A percentile compares a stretch with the other conserved stretches of the same genome.
Evolutionary conservation across 2,888 invertebrate genomes (phyloP).

Genomic region (Drosophila demipolita): DNA sequence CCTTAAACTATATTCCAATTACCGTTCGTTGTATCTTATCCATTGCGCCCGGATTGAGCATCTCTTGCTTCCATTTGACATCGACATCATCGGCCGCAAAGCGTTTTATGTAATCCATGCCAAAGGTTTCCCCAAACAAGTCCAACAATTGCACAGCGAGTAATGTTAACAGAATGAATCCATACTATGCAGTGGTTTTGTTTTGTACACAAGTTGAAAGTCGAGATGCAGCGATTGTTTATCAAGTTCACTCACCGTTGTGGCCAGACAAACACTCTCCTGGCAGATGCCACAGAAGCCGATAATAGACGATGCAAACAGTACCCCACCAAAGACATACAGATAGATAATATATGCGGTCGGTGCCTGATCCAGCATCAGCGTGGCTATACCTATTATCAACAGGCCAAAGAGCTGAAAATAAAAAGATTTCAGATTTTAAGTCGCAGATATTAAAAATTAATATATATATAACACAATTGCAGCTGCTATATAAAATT

Average conservation of each 20-base stretch:
- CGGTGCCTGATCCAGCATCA: slow-evolving; percentile 62
- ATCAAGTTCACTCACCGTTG: slow-evolving; percentile 67
- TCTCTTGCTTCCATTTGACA: slow-evolving; percentile 84
- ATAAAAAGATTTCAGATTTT: not conserved
- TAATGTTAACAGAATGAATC: slow-evolving; percentile 89
- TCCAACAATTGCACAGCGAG: slow-evolving; percentile 90
- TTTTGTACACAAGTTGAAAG: slow-evolving; percentile 21
- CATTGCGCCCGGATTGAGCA: slow-evolving; percentile 70
- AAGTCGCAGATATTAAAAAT: not conserved
- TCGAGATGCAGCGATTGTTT: slow-evolving; percentile 13
- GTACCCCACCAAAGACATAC: slow-evolving; percentile 69
- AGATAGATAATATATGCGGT: slow-evolving; percentile 63
- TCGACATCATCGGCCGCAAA: slow-evolving; percentile 86
- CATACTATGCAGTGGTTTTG: slow-evolving; percentile 87
- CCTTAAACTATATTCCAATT: slow-evolving; percentile 14
- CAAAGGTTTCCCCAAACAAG: slow-evolving; percentile 87
- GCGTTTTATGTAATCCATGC: slow-evolving; percentile 86
- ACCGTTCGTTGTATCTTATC: slow-evolving; percentile 75
- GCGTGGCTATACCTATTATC: slow-evolving; percentile 66
- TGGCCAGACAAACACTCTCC: slow-evolving; percentile 75
- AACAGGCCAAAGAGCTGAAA: slow-evolving; percentile 69
- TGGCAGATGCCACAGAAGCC: slow-evolving; percentile 79
- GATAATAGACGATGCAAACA: slow-evolving; percentile 69
- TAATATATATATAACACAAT: not conserved
- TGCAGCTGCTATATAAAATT: not conserved